A percentile compares a stretch with the other conserved stretches of the same genome.
Conservation (phyloP, 1,140 invertebrate genomes). For the Lordiphosa clarofinis region DNA sequence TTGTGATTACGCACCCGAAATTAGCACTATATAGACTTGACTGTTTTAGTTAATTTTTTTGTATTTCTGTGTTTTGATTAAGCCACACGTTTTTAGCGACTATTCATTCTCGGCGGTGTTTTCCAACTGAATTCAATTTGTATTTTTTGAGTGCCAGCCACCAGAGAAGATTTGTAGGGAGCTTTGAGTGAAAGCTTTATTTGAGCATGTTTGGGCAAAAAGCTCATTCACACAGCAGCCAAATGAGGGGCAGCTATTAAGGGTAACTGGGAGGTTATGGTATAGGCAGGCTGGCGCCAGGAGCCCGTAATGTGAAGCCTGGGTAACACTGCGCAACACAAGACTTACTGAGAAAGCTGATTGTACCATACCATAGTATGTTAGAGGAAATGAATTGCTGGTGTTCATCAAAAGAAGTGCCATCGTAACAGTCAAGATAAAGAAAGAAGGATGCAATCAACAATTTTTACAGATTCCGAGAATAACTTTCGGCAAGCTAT, state of each 20-base stretch:
- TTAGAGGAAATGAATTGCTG: too few species aligned
- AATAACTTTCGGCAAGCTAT: too few species aligned
- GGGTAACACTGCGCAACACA: conserved; percentile 32
- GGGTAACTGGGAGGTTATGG: neutral
- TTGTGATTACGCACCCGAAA: conserved; percentile 47
- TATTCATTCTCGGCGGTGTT: conserved; percentile 51
- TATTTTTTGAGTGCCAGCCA: conserved; percentile 46
- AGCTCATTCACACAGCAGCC: conserved; percentile 45
- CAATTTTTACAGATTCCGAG: too few species aligned
- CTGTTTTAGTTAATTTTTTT: conserved; percentile 13
- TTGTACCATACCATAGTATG: too few species aligned
- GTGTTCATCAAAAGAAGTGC: too few species aligned
- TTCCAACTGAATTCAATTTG: conserved; percentile 54
- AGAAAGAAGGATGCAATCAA: too few species aligned
- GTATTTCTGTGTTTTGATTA: conserved; percentile 18
- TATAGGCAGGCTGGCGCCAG: conserved; percentile 41
- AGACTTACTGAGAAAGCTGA: neutral
- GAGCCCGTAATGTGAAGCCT: conserved; percentile 12
- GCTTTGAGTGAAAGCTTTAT: conserved; percentile 51
- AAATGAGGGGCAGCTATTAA: conserved; percentile 1
- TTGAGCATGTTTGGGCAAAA: too few species aligned
- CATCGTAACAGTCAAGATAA: too few species aligned
- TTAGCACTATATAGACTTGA: conserved; percentile 27
- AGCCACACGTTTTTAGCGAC: conserved; percentile 33
- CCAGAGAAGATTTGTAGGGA: conserved; percentile 30